Evolutionary conservation across 1,140 invertebrate genomes (phyloP), one percentile per base, ranked within the genome.

Genomic region (Drosophila gunungcola): DNA sequence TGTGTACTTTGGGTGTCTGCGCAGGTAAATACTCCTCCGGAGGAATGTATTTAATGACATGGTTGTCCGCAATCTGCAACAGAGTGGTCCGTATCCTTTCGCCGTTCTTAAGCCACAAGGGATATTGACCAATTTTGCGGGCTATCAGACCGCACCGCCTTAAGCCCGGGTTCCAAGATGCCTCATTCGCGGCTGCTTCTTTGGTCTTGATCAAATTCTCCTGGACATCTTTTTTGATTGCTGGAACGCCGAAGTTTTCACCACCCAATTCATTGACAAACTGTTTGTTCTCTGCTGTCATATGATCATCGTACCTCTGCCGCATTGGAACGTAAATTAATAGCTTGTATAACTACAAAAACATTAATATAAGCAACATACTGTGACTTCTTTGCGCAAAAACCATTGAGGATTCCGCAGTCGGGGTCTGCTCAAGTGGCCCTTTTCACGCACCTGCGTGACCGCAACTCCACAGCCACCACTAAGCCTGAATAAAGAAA

Each of bases 41-140:
- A 13, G 97, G 95, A 65, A 95, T 96, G 92, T 98, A 99, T 88
- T 96, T 96, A 48, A 99, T 95, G 3, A 99, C 97, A 94, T 99
- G 98, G 93, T 99, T 99, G 91, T 99, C 98, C 27, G 97, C 93
- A 13, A 99, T 94, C 93, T 99, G 98, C 58, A 99, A 91, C 67
- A 99, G 90, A 12, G 98, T 99, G 3, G 96, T 95, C 1, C 93
- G 77, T 57, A 98, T 92, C 93, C 94, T 95, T 85, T 94, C 94
- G 1, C 98, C 98, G 93, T 96, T 94, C 93, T 97, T 98, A 2
- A 95, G 92, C 98, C 98, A 99, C 91, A 99, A 93, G 11, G 98
- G 98, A 92, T 98, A 96, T 55, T 96, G 93, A 36, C 99, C 99
- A 91, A 99, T 97, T 94, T 99, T 99, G 56, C 96, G 94, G 0